phyloP scores from a whole-genome alignment of 2,888 invertebrate species.

The Ophioninae sp. region DNA sequence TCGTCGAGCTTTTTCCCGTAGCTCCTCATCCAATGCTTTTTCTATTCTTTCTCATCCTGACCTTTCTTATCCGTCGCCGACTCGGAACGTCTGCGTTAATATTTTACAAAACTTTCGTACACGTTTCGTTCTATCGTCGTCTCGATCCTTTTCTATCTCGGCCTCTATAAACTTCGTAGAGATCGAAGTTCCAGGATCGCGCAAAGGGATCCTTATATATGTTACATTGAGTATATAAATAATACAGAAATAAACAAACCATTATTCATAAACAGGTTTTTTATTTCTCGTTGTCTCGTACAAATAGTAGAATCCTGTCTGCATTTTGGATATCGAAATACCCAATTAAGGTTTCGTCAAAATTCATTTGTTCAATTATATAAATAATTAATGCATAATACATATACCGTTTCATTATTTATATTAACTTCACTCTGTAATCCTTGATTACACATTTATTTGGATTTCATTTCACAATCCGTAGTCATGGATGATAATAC shows the following conservation, averaged over 20 bases:
- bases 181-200: conserved; percentile 69
- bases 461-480: background rate
- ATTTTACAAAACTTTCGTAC: conserved; percentile 69
- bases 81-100: conserved; percentile 63
- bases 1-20: background rate
- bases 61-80: conserved; percentile 18
- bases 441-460: background rate
- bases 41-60: conserved; percentile 25
- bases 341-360: background rate
- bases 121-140: conserved; percentile 47
- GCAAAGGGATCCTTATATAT: conserved; percentile 73
- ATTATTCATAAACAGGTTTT: no score
- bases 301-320: no score
- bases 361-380: background rate
- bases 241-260: background rate
- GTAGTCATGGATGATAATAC: background rate
- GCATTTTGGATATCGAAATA: background rate
- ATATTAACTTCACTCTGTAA: background rate
- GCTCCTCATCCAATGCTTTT: conserved; percentile 2
- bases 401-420: background rate
- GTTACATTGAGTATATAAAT: background rate
- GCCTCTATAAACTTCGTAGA: conserved; percentile 24
- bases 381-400: background rate
- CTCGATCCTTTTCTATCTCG: conserved; percentile 50
- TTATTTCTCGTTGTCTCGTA: no score